phyloP scores from a whole-genome alignment of 2,113 vertebrate genomes.

The Channa maculata region DNA sequence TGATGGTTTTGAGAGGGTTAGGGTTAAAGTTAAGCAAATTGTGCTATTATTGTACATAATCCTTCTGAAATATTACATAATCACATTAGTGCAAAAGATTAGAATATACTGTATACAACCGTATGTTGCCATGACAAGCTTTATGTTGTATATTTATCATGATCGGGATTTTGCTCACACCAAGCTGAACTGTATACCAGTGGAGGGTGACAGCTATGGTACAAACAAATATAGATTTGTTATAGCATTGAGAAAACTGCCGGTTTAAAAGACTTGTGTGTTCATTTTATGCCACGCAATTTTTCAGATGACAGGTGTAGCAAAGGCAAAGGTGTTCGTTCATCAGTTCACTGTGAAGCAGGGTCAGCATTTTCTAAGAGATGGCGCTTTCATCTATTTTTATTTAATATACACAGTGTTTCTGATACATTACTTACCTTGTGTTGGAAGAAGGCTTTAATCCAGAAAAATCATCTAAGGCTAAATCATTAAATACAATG shows the following conservation, averaged over 20 bases:
- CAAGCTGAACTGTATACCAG: too few species aligned
- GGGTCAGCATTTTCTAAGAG: background rate
- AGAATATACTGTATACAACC: too few species aligned
- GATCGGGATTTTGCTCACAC: too few species aligned
- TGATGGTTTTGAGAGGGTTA: background rate
- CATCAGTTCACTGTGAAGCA: background rate
- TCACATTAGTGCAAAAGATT: too few species aligned
- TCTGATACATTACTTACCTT: background rate
- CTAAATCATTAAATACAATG: background rate
- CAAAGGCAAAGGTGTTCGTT: background rate
- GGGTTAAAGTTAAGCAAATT: background rate
- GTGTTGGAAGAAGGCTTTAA: background rate
- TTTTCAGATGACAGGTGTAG: background rate
- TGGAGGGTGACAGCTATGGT: too few species aligned
- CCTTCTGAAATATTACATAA: too few species aligned
- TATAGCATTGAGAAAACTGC: background rate
- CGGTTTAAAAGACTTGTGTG: background rate
- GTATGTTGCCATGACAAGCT: too few species aligned
- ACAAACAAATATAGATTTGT: background rate
- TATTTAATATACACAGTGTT: background rate
- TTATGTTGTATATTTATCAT: too few species aligned
- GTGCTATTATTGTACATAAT: background rate
- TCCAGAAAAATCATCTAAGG: background rate
- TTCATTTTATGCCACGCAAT: background rate
- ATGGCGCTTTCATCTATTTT: background rate